Percentiles rank a stretch among this genome's conserved stretches.
These are phyloP conservation scores for Aramus guarauna DNA, from an alignment of 2,113 vertebrate species.

Conservation along the genomic window DNA sequence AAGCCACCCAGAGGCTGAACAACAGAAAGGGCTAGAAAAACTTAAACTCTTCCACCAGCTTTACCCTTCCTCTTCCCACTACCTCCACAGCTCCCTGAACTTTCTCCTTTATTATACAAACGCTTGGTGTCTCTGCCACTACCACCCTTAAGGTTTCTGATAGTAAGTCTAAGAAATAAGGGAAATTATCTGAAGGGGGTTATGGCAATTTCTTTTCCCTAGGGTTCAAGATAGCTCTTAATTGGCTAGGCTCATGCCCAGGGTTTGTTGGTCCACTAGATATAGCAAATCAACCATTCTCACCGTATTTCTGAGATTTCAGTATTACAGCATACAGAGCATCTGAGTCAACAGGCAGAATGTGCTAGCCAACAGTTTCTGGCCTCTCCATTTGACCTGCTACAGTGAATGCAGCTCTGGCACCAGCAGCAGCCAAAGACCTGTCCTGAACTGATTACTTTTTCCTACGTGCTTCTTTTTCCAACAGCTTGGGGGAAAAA, in stretches of 20 bases:
- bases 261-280: not conserved
- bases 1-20: not conserved
- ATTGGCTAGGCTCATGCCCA: not conserved
- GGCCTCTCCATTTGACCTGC: conserved; percentile 12
- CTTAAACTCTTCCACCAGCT: not conserved
- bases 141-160: not conserved
- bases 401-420: conserved; percentile 1
- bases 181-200: not conserved
- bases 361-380: not conserved
- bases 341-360: not conserved
- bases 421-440: conserved; percentile 18
- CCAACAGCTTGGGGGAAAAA: not conserved
- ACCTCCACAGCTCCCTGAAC: not conserved
- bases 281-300: not conserved
- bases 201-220: not conserved
- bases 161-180: not conserved
- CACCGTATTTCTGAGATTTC: not conserved
- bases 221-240: not conserved
- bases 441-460: not conserved
- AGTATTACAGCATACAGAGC: not conserved
- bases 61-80: not conserved
- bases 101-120: not conserved
- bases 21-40: not conserved
- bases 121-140: not conserved
- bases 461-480: not conserved